phyloP scores from a whole-genome alignment of 2,797 vertebrate species.

The Tiaroga cobitis region DNA sequence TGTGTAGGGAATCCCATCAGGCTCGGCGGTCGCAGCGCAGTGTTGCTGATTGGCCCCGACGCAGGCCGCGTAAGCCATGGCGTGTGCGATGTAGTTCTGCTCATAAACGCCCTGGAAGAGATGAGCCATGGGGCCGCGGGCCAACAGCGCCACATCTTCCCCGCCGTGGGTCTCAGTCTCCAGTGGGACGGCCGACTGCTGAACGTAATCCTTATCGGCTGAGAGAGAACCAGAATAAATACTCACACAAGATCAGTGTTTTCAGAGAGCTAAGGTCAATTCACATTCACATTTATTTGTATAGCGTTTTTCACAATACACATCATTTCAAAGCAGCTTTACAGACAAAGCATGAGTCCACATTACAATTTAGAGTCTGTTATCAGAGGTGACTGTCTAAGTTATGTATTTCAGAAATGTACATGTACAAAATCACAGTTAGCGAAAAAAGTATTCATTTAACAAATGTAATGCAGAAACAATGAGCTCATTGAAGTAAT shows the following conservation, averaged over 20 bases:
- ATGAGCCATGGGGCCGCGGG: slow-evolving; percentile 83
- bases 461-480: too few relatives aligned
- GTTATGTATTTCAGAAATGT: too few relatives aligned
- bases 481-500: too few relatives aligned
- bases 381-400: too few relatives aligned
- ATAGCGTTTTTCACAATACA: too few relatives aligned
- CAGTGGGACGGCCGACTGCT: slow-evolving; percentile 73
- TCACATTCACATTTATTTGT: too few relatives aligned
- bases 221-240: neutral
- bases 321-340: too few relatives aligned
- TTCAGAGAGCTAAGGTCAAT: neutral
- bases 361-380: too few relatives aligned
- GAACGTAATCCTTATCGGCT: slow-evolving; percentile 70
- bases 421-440: too few relatives aligned
- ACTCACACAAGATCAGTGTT: neutral
- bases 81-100: slow-evolving; percentile 81
- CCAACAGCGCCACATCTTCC: slow-evolving; percentile 80
- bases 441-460: too few relatives aligned
- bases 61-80: slow-evolving; percentile 80
- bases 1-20: neutral
- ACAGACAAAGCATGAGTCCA: too few relatives aligned
- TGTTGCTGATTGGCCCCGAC: slow-evolving; percentile 76
- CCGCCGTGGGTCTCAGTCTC: slow-evolving; percentile 78
- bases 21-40: slow-evolving; percentile 59
- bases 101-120: slow-evolving; percentile 81